These are phyloP conservation scores for Pontoporia blainvillei DNA, from an alignment of 2,113 vertebrate species.

Conservation along the genomic window DNA sequence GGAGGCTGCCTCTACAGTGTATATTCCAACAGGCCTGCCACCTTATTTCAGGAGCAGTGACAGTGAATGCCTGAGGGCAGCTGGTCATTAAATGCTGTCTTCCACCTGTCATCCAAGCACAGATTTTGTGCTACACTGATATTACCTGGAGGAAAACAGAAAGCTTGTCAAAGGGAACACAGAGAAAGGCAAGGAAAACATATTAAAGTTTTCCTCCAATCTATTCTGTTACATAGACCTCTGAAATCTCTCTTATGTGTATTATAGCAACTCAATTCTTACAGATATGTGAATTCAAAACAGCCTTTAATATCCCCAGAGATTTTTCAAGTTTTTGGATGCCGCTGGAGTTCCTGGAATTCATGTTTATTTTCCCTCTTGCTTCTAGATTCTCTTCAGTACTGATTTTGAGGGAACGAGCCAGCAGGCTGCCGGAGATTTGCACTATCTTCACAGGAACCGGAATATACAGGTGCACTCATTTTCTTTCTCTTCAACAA, in stretches of 20 bases:
- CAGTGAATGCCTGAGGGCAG: neutral
- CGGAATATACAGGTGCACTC: neutral
- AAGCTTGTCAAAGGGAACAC: neutral
- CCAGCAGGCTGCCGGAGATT: neutral
- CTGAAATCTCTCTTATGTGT: neutral
- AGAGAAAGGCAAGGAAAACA: neutral
- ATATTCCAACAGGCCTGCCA: neutral
- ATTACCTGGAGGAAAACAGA: neutral
- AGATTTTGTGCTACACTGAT: neutral
- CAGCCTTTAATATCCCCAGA: neutral
- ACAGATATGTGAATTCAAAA: neutral
- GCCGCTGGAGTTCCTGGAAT: neutral
- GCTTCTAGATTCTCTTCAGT: neutral
- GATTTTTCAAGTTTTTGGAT: neutral
- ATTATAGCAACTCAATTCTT: neutral
- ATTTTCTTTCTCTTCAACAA: neutral
- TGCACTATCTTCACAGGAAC: neutral
- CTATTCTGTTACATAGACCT: neutral
- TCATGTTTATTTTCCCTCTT: neutral
- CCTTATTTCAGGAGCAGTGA: neutral
- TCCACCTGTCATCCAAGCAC: neutral
- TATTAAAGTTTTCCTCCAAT: neutral
- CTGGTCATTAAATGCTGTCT: neutral
- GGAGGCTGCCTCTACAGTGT: accelerated
- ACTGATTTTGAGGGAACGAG: neutral